Conservation (phyloP, 2,888 invertebrate genomes). For the Acrobasis consociella region DNA sequence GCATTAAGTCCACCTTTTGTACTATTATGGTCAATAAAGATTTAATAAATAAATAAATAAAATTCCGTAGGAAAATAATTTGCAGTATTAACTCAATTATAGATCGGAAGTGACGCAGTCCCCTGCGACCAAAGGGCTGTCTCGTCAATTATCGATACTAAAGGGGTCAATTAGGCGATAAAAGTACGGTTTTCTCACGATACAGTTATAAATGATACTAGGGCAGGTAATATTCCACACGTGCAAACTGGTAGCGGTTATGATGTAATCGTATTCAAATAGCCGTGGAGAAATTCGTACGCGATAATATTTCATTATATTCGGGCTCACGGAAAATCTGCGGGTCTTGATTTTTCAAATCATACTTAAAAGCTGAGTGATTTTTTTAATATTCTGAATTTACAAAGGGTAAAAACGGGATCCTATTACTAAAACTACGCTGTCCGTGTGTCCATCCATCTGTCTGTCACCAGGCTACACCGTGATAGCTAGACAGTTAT, state of each 20-base stretch:
- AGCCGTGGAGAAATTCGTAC: not conserved
- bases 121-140: constrained; percentile 8
- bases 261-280: constrained; percentile 13
- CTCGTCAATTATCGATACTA: constrained; percentile 14
- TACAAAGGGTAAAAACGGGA: too few relatives aligned
- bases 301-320: not conserved
- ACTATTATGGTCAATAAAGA: too few relatives aligned
- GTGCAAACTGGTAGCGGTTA: constrained; percentile 11
- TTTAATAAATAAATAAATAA: too few relatives aligned
- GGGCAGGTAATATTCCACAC: constrained; percentile 10
- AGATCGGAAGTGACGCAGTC: constrained; percentile 13
- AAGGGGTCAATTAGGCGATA: constrained; percentile 13
- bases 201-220: constrained; percentile 10
- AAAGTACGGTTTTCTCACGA: constrained; percentile 18
- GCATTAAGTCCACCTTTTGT: too few relatives aligned
- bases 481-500: too few relatives aligned
- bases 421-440: too few relatives aligned
- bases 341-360: too few relatives aligned
- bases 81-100: not conserved
- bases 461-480: too few relatives aligned
- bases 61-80: not conserved
- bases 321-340: too few relatives aligned
- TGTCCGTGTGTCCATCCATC: too few relatives aligned
- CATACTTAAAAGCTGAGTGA: too few relatives aligned
- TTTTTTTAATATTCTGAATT: too few relatives aligned